Evolutionary conservation across 2,888 invertebrate genomes (phyloP).

Genomic region (Nomada lathburiana): DNA sequence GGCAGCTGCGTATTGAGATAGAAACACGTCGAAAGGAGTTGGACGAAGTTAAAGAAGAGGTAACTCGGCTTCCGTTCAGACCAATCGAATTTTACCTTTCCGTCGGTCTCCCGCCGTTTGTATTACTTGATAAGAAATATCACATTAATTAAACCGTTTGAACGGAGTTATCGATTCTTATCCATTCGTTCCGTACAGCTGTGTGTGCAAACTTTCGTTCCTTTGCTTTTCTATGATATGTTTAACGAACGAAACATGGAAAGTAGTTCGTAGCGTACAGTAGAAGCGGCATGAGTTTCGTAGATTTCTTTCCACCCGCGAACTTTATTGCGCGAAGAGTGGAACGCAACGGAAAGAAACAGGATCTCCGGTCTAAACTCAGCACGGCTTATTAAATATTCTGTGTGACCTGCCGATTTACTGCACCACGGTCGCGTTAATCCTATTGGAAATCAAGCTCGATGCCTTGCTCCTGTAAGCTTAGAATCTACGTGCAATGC

Average conservation of each 20-base stretch:
- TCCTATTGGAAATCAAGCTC: slow-evolving; percentile 60
- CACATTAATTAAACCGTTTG: not conserved
- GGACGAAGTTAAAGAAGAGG: slow-evolving; percentile 79
- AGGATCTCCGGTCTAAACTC: not conserved
- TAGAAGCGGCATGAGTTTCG: not conserved
- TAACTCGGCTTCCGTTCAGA: slow-evolving; percentile 56
- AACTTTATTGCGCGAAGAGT: not conserved
- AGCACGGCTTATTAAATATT: slow-evolving; percentile 47
- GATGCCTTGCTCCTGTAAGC: slow-evolving; percentile 54
- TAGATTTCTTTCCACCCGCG: not conserved
- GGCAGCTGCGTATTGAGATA: slow-evolving; percentile 81
- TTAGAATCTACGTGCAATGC: slow-evolving; percentile 66
- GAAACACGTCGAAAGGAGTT: slow-evolving; percentile 79
- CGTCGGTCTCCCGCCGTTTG: not conserved
- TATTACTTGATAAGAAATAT: slow-evolving; percentile 1
- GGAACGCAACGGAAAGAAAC: not conserved
- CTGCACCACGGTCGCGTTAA: slow-evolving; percentile 49
- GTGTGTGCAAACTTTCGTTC: not conserved
- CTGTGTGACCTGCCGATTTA: slow-evolving; percentile 48
- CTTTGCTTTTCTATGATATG: not conserved
- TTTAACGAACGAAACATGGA: not conserved
- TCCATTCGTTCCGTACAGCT: no score
- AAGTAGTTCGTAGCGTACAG: not conserved
- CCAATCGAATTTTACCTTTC: slow-evolving; percentile 1
- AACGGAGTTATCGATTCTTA: not conserved